Evolutionary conservation across 2,797 vertebrate genomes (phyloP).

Genomic region (Dendrocincla fuliginosa): DNA sequence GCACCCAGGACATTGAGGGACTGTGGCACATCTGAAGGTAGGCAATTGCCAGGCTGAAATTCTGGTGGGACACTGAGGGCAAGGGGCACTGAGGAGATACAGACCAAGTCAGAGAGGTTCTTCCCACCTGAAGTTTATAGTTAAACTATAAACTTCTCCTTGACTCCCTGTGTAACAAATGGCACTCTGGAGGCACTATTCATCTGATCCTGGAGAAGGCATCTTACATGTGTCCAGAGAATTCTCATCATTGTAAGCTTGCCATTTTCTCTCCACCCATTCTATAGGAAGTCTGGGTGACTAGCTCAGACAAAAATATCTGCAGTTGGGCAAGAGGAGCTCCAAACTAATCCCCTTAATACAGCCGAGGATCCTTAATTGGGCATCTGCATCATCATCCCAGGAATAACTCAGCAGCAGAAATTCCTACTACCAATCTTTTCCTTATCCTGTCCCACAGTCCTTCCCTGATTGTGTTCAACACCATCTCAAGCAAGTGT

Average conservation of each 20-base stretch:
- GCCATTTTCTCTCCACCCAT: not conserved
- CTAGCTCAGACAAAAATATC: not conserved
- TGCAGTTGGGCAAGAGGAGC: not conserved
- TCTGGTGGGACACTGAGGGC: not conserved
- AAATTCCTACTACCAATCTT: not conserved
- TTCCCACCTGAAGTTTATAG: not conserved
- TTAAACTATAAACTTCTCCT: not conserved
- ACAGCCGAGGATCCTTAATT: not conserved
- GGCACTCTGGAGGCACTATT: not conserved
- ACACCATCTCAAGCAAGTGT: not conserved
- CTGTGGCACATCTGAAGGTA: not conserved
- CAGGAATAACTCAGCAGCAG: not conserved
- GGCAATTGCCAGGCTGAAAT: not conserved
- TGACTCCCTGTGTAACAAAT: not conserved
- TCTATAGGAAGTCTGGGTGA: not conserved
- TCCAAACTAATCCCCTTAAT: not conserved
- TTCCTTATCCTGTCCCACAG: not conserved
- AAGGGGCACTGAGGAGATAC: not conserved
- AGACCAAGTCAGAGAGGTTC: not conserved
- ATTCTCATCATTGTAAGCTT: not conserved
- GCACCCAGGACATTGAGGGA: not conserved
- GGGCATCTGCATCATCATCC: not conserved
- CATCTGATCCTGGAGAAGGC: not conserved
- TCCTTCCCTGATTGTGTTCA: fast-evolving
- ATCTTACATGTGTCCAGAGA: not conserved